Conservation (phyloP, 2,113 vertebrate genomes). For the Macquaria australasica region DNA sequence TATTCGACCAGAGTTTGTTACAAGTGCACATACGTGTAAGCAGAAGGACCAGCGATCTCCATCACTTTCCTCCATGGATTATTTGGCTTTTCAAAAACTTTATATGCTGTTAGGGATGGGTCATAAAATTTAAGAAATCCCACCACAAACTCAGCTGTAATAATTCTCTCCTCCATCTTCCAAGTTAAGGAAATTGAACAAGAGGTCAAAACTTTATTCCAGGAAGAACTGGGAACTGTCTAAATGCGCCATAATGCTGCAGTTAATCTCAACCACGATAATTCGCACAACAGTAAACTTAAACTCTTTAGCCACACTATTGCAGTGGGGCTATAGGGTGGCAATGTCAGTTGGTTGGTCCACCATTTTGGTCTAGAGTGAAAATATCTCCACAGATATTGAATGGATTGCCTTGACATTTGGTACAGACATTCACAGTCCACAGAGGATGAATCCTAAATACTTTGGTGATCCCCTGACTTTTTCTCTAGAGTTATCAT, state of each 20-base stretch:
- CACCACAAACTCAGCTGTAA: slow-evolving; percentile 34
- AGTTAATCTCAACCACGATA: not conserved
- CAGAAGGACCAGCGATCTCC: slow-evolving; percentile 6
- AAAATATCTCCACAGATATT: not conserved
- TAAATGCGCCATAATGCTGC: not conserved
- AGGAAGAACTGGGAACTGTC: slow-evolving; percentile 3
- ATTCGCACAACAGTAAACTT: not conserved
- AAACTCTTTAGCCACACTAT: not conserved
- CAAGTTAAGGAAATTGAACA: slow-evolving; percentile 6
- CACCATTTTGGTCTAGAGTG: not conserved
- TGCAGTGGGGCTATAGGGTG: not conserved
- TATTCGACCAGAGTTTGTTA: slow-evolving; percentile 4
- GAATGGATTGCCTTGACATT: not conserved
- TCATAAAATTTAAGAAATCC: slow-evolving; percentile 43
- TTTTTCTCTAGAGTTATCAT: not conserved
- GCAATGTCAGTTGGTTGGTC: not conserved
- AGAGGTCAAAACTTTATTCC: slow-evolving; percentile 5
- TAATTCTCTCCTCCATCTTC: slow-evolving; percentile 18
- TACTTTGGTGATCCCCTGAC: not conserved
- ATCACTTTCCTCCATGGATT: slow-evolving; percentile 24
- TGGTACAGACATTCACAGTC: not conserved
- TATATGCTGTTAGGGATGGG: slow-evolving; percentile 31
- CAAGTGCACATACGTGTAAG: not conserved
- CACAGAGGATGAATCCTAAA: not conserved
- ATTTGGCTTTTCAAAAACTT: slow-evolving; percentile 26